Evolutionary conservation across 2,888 invertebrate genomes (phyloP).

Genomic region (Caprella mutica): DNA sequence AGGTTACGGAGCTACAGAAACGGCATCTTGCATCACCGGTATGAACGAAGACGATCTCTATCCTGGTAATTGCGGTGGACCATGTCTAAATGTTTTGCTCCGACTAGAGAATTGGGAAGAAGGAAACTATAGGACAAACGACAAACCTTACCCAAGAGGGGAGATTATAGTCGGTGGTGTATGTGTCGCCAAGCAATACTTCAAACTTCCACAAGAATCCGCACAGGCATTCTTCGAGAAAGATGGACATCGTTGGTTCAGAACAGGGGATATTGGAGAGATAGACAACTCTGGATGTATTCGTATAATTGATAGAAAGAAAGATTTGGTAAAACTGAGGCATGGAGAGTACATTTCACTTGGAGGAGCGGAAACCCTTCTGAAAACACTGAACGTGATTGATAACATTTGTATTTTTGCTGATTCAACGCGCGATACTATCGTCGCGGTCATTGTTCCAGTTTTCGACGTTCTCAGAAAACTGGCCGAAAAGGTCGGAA

Average conservation of each 20-base stretch:
- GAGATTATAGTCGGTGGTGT: constrained; percentile 57
- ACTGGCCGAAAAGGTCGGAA: constrained; percentile 34
- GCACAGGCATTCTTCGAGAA: constrained; percentile 74
- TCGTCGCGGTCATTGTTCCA: constrained; percentile 1
- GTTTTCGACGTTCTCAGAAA: constrained; percentile 3
- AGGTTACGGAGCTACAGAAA: constrained; percentile 14
- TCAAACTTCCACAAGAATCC: constrained; percentile 74
- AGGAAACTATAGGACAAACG: constrained; percentile 74
- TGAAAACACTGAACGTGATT: constrained; percentile 8
- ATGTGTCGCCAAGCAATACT: constrained; percentile 77
- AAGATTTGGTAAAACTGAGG: constrained; percentile 9
- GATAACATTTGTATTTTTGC: constrained; percentile 11
- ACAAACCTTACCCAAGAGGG: constrained; percentile 72
- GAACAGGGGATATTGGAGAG: constrained; percentile 92
- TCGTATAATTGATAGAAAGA: constrained; percentile 63
- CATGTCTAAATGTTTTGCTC: constrained; percentile 71
- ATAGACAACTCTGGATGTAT: constrained; percentile 84
- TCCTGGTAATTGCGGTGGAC: constrained; percentile 77
- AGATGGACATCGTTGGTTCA: constrained; percentile 79
- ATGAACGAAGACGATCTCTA: constrained; percentile 48
- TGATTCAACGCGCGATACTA: constrained; percentile 4
- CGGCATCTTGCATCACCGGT: neutral
- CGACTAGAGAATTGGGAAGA: constrained; percentile 85
- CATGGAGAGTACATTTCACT: constrained; percentile 14
- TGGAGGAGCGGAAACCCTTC: neutral